Conservation (phyloP, 2,113 vertebrate species). For the Morphnarchus princeps region DNA sequence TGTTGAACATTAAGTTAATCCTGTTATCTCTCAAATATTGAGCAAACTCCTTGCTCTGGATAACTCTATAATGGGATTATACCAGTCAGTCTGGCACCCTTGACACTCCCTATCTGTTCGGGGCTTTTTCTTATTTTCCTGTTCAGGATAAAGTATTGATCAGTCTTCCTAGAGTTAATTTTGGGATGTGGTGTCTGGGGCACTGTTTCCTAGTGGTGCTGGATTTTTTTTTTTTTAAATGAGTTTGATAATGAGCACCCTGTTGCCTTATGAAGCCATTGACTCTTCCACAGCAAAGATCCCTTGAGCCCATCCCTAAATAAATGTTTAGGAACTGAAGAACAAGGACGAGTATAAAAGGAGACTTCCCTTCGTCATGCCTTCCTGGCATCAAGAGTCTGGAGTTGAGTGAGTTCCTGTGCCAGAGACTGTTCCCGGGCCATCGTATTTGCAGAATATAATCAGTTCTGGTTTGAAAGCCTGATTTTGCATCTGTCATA, state of each 20-base stretch:
- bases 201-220: background rate
- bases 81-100: background rate
- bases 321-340: background rate
- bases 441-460: background rate
- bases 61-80: constrained; percentile 29
- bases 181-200: background rate
- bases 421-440: background rate
- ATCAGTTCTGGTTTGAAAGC: background rate
- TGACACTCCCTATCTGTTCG: background rate
- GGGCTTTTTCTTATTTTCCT: background rate
- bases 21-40: constrained; percentile 31
- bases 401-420: background rate
- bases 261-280: background rate
- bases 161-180: background rate
- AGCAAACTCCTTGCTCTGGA: constrained; percentile 12
- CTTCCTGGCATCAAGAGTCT: background rate
- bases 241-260: background rate
- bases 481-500: background rate
- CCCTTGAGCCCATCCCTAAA: background rate
- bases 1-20: constrained; percentile 53
- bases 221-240: background rate
- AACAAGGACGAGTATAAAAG: background rate
- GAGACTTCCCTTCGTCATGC: background rate
- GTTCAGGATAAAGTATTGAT: background rate
- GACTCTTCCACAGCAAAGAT: background rate